phyloP scores from a whole-genome alignment of 2,113 vertebrate genomes.

The Strigops habroptila region DNA sequence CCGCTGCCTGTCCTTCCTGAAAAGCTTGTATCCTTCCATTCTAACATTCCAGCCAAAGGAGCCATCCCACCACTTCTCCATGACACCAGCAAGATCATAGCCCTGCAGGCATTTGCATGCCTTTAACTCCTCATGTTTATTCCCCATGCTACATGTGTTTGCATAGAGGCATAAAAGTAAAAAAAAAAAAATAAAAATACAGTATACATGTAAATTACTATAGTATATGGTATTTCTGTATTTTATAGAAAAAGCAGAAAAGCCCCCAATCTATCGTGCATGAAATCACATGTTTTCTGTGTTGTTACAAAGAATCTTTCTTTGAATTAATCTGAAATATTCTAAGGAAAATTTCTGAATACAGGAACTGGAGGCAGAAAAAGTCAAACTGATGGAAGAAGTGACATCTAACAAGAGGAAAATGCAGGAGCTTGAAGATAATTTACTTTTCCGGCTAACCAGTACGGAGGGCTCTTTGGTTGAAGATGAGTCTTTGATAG shows the following conservation, averaged over 20 bases:
- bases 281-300: neutral
- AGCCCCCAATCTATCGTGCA: neutral
- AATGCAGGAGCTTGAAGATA: conserved; percentile 86
- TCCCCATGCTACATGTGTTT: neutral
- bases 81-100: neutral
- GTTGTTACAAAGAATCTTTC: neutral
- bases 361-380: conserved; percentile 83
- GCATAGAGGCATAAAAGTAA: neutral
- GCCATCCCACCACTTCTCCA: neutral
- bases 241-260: neutral
- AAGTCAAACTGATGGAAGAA: conserved; percentile 80
- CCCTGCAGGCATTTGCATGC: neutral
- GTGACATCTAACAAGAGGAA: conserved; percentile 82
- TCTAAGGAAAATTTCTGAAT: neutral
- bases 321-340: neutral
- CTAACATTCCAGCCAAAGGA: neutral
- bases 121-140: neutral
- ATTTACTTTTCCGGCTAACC: conserved; percentile 78
- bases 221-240: neutral
- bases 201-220: neutral
- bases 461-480: conserved; percentile 83
- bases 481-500: conserved; percentile 82
- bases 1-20: neutral
- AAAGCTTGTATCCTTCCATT: neutral
- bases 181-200: neutral